Evolutionary conservation across 2,113 vertebrate species (phyloP).

Genomic region (Girardinichthys multiradiatus): DNA sequence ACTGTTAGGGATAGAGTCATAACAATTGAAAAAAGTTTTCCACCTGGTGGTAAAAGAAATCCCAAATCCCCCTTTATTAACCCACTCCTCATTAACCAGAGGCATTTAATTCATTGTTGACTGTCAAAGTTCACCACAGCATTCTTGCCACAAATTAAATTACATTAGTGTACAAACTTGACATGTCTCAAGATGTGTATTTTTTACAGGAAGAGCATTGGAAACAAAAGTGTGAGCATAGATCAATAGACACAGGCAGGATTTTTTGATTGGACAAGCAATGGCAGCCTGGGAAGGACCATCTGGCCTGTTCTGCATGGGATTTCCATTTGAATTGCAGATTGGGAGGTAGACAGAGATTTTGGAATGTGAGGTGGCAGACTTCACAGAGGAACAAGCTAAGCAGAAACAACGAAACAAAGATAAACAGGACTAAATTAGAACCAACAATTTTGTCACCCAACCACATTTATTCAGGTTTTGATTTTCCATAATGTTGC

Average conservation of each 20-base stretch:
- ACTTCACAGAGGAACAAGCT: slow-evolving; percentile 54
- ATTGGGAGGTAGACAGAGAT: slow-evolving; percentile 65
- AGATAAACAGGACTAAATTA: slow-evolving; percentile 42
- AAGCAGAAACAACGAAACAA: slow-evolving; percentile 38
- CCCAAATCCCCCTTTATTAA: slow-evolving; percentile 18
- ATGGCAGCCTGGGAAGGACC: slow-evolving; percentile 65
- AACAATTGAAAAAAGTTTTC: not conserved
- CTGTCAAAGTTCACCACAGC: not conserved
- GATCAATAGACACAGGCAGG: slow-evolving; percentile 58
- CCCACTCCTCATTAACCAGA: slow-evolving; percentile 15
- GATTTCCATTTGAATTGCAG: slow-evolving; percentile 76
- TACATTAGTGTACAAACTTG: slow-evolving; percentile 55
- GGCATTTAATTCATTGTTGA: not conserved
- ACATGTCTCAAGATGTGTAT: slow-evolving; percentile 67
- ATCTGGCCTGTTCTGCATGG: slow-evolving; percentile 75
- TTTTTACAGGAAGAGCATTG: slow-evolving; percentile 16
- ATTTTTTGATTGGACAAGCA: slow-evolving; percentile 62
- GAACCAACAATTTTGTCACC: slow-evolving; percentile 21
- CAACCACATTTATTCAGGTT: slow-evolving; percentile 5
- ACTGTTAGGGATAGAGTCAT: slow-evolving; percentile 36
- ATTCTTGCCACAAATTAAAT: slow-evolving; percentile 39
- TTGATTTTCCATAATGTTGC: not conserved
- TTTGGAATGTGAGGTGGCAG: slow-evolving; percentile 57
- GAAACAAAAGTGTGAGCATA: slow-evolving; percentile 28
- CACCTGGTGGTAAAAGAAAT: not conserved